Conservation (phyloP, 2,113 vertebrate genomes). For the Pipa parva region DNA sequence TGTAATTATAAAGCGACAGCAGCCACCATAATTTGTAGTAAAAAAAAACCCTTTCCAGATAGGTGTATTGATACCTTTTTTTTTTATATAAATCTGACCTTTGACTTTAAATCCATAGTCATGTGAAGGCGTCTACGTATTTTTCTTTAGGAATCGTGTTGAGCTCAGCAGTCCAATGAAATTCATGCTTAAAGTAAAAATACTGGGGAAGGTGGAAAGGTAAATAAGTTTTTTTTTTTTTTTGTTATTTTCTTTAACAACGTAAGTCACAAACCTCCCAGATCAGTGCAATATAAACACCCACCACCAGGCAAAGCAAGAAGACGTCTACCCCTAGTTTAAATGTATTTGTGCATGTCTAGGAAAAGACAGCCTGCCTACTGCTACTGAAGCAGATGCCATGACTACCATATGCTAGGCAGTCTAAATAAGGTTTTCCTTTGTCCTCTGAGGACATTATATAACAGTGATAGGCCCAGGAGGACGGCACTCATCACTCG, state of each 20-base stretch:
- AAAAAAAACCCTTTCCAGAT: too few relatives aligned
- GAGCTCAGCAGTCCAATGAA: too few relatives aligned
- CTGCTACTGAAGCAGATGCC: neutral
- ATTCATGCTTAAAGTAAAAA: neutral
- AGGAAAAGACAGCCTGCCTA: neutral
- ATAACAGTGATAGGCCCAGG: slow-evolving; percentile 42
- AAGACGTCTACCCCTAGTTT: slow-evolving; percentile 9
- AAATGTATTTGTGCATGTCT: neutral
- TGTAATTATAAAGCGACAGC: too few relatives aligned
- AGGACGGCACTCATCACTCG: neutral
- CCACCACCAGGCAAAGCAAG: slow-evolving; percentile 20
- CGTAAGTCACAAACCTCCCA: slow-evolving; percentile 17
- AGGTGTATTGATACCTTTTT: too few relatives aligned
- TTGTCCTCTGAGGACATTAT: slow-evolving; percentile 43
- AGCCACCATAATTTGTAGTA: too few relatives aligned
- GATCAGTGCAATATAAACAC: slow-evolving; percentile 32
- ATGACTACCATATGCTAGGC: slow-evolving; percentile 48
- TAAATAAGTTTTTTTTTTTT: neutral
- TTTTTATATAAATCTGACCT: too few relatives aligned
- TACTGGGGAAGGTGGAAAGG: neutral
- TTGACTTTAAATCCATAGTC: too few relatives aligned
- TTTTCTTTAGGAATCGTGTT: too few relatives aligned
- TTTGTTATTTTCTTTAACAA: neutral
- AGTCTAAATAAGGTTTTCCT: slow-evolving; percentile 63
- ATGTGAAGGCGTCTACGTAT: too few relatives aligned